phyloP scores from a whole-genome alignment of 1,140 invertebrate species.

The Chrysomallon squamiferum region DNA sequence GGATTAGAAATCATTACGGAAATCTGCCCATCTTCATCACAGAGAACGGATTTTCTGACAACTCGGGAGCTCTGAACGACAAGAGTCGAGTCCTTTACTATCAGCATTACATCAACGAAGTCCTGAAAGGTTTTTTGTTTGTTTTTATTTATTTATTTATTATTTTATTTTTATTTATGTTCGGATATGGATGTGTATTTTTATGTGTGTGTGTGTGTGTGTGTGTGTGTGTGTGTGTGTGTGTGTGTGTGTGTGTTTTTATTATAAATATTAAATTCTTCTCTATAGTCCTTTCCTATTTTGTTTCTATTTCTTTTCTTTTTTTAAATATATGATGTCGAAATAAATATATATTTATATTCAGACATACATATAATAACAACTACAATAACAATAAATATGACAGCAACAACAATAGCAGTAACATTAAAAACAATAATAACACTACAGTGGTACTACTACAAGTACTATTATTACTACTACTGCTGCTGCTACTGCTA shows the following conservation, averaged over 20 bases:
- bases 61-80: constrained; percentile 65
- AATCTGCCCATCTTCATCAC: constrained; percentile 73
- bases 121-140: constrained; percentile 65
- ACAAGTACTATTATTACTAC: too few species aligned
- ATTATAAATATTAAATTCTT: background rate
- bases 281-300: too few species aligned
- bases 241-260: too few species aligned
- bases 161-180: background rate
- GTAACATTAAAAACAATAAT: too few species aligned
- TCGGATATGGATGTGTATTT: background rate
- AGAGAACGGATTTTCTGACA: constrained; percentile 74
- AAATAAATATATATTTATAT: too few species aligned
- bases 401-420: too few species aligned
- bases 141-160: background rate
- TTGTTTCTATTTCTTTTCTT: too few species aligned
- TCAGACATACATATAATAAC: too few species aligned
- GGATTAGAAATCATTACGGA: constrained; percentile 70
- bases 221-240: background rate
- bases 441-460: too few species aligned
- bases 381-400: too few species aligned
- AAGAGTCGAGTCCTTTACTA: constrained; percentile 67
- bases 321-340: too few species aligned
- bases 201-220: background rate
- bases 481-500: too few species aligned
- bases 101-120: constrained; percentile 69